Evolutionary conservation across 2,797 vertebrate species (phyloP), one percentile per base, ranked within the genome.

Genomic region (Phrynocephalus forsythii): DNA sequence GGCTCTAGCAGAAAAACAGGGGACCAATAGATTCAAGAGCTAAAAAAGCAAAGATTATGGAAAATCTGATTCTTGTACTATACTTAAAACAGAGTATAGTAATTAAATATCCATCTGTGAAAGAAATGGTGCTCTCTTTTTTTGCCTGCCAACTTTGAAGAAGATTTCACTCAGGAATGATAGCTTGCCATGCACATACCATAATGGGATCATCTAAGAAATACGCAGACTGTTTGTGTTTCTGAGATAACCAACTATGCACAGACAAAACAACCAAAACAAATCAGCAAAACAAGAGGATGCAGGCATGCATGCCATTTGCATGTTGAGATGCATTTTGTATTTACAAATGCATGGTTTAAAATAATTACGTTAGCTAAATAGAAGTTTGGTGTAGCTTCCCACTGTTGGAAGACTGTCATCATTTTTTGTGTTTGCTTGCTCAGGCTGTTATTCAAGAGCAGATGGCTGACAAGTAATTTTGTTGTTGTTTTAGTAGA

Each of bases 51-150:
- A 71, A 73, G 56, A 72, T 78, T 18, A 33, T 72, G 82, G 33
- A 79, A 88, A 88, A 84, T 79, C 82, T 79, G 76, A 6, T 50
- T 48, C 52, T 50, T 88, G 75, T 84, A 16, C 20, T 63, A 18
- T 16, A 44, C 38, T 44, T 44, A 50, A 30, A 48, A 73, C 67
- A 79, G 72, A 66, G 33, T 44, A 44, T 44, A 13, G 38, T 52
- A 67, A 67, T n/a, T 75, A 33, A 75, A 28, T 28, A 30, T 82
- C 79, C 15, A 3, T 73, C 80, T 7, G 15, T 76, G 79, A 75
- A 82, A 67, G 60, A 67, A 71, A 82, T 82, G 44, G n/a, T 75
- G 79, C 60, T 7, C 82, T 82, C 52, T 56, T 76, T 50, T 22
- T 68, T 87, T 60, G 11, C 33, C 38, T 75, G 72, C 7, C 83